Conservation (phyloP, 2,888 invertebrate species). For the Vesta saturnalis region DNA sequence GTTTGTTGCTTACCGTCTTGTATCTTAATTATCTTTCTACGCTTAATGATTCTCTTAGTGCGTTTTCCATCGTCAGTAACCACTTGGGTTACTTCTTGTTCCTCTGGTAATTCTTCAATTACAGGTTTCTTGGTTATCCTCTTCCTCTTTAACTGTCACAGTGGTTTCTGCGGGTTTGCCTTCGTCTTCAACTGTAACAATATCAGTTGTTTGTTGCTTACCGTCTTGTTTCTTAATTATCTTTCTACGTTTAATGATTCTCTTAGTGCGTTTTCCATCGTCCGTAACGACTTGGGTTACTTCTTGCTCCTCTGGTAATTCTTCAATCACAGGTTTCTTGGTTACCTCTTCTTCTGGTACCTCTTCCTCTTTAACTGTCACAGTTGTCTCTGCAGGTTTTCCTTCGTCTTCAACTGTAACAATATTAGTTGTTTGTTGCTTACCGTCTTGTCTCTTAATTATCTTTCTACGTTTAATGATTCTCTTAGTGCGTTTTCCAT, state of each 20-base stretch:
- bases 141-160: constrained; percentile 48
- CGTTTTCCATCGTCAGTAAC: constrained; percentile 39
- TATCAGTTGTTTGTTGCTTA: constrained; percentile 49
- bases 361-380: constrained; percentile 47
- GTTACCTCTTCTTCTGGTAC: constrained; percentile 32
- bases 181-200: constrained; percentile 53
- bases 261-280: constrained; percentile 50
- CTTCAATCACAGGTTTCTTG: constrained; percentile 60
- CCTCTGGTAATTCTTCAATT: constrained; percentile 45
- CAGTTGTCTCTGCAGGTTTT: constrained; percentile 53
- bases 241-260: constrained; percentile 54
- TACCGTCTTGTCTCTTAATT: constrained; percentile 47
- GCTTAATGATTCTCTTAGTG: constrained; percentile 24
- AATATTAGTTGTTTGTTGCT: constrained; percentile 60
- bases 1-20: constrained; percentile 48
- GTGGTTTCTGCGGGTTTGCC: constrained; percentile 53
- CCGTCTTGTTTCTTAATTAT: constrained; percentile 53
- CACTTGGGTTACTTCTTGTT: constrained; percentile 38
- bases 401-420: constrained; percentile 56
- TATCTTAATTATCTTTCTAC: constrained; percentile 27
- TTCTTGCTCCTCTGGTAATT: constrained; percentile 50
- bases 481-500: constrained; percentile 38
- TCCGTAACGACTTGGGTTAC: constrained; percentile 48
- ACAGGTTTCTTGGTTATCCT: constrained; percentile 48
- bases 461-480: constrained; percentile 57